phyloP scores from a whole-genome alignment of 2,888 invertebrate species.

The Hydrotaea diabolus region DNA sequence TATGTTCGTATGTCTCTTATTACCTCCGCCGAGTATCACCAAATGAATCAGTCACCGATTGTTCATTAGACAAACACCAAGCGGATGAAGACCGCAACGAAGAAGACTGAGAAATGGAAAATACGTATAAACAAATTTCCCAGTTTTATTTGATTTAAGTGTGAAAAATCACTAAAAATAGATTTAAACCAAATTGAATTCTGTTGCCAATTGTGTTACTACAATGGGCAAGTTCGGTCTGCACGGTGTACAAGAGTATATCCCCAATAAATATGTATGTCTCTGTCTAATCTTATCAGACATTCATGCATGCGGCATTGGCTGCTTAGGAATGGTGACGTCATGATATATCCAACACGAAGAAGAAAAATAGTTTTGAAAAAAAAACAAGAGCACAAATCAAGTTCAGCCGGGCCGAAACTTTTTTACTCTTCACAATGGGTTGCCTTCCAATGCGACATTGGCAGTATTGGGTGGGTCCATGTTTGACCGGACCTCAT shows the following conservation, averaged over 20 bases:
- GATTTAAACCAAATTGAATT: constrained; percentile 10
- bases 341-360: neutral
- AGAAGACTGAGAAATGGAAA: neutral
- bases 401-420: too few species aligned
- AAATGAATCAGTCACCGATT: constrained; percentile 8
- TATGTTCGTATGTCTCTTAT: neutral
- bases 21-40: neutral
- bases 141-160: neutral
- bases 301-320: neutral
- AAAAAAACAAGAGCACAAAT: too few species aligned
- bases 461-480: too few species aligned
- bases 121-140: neutral
- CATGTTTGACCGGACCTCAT: too few species aligned
- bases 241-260: neutral
- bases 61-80: neutral
- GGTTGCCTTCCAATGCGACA: too few species aligned
- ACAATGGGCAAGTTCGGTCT: neutral
- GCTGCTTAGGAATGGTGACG: neutral
- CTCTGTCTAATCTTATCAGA: constrained; percentile 9
- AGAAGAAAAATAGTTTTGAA: neutral
- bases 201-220: constrained; percentile 20
- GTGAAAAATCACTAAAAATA: constrained; percentile 13
- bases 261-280: neutral
- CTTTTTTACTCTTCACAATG: too few species aligned
- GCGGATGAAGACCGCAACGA: neutral